phyloP scores from a whole-genome alignment of 1,140 invertebrate species.

The Drosophila pseudoobscura region DNA sequence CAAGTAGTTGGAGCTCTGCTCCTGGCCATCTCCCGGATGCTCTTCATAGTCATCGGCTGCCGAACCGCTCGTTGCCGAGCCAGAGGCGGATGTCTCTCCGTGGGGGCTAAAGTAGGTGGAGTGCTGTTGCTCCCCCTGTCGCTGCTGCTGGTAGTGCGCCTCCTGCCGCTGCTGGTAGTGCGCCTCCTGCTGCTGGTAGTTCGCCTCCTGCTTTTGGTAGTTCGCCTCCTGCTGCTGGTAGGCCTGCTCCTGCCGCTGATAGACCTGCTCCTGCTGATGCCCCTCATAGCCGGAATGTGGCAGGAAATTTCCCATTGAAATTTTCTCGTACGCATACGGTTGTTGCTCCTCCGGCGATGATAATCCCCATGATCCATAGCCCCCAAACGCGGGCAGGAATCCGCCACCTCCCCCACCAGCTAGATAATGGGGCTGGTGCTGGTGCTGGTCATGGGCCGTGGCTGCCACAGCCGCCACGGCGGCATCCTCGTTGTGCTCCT shows the following conservation, averaged over 20 bases:
- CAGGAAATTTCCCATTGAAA: conserved; percentile 74
- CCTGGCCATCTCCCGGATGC: conserved; percentile 56
- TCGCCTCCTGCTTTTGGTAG: conserved; percentile 11
- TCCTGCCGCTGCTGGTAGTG: conserved; percentile 33
- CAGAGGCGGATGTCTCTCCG: conserved; percentile 14
- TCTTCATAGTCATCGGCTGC: conserved; percentile 52
- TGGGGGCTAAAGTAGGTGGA: conserved; percentile 46
- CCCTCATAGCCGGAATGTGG: conserved; percentile 64
- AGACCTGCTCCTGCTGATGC: conserved; percentile 16
- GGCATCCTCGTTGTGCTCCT: conserved; percentile 78
- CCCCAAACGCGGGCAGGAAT: conserved; percentile 34
- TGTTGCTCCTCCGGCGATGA: conserved; percentile 24
- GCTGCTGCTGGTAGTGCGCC: conserved; percentile 22
- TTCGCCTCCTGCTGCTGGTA: conserved; percentile 34
- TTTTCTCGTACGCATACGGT: conserved; percentile 69
- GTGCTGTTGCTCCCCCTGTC: conserved; percentile 38
- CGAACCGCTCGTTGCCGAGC: conserved; percentile 39
- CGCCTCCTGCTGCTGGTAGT: conserved; percentile 20
- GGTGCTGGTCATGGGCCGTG: conserved; percentile 43
- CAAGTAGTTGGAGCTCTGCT: conserved; percentile 55
- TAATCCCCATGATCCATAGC: conserved; percentile 39
- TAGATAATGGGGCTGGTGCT: conserved; percentile 59
- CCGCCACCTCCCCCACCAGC: conserved; percentile 39
- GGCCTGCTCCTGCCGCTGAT: conserved; percentile 6
- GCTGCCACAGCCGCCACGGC: conserved; percentile 63